Conservation (phyloP, 2,113 vertebrate species). For the Zingel zingel region DNA sequence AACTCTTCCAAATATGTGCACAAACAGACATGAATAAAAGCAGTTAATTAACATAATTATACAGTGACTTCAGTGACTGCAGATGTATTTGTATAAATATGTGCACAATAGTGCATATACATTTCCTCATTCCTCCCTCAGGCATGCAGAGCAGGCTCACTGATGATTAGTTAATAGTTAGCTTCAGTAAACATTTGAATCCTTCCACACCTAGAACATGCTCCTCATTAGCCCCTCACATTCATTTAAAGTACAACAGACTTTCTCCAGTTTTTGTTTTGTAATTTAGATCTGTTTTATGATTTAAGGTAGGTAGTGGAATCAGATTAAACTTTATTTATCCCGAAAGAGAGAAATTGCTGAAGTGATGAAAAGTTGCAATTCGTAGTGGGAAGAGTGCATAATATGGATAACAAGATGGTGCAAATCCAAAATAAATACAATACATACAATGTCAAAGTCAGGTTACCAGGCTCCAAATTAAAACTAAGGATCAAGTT, state of each 20-base stretch:
- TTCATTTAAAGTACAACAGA: not conserved
- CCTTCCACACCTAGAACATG: constrained; percentile 4
- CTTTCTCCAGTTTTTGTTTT: not conserved
- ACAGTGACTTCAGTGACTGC: not conserved
- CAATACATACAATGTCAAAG: not conserved
- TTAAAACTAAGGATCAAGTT: not conserved
- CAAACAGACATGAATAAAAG: not conserved
- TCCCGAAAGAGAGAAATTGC: too few relatives aligned
- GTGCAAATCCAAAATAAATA: not conserved
- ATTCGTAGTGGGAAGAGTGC: too few relatives aligned
- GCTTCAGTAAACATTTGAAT: constrained; percentile 27
- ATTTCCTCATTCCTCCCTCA: constrained; percentile 15
- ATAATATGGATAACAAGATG: not conserved
- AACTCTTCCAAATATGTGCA: constrained; percentile 19
- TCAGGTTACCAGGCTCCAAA: not conserved
- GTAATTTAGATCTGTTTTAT: not conserved
- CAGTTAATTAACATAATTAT: constrained; percentile 18
- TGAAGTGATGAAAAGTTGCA: too few relatives aligned
- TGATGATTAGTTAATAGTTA: constrained; percentile 16
- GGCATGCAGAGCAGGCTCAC: constrained; percentile 5
- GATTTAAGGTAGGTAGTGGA: not conserved
- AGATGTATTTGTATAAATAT: not conserved
- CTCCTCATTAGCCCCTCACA: not conserved
- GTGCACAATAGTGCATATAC: constrained; percentile 11
- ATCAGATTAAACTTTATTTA: not conserved